Base-by-base conservation (phyloP, 2,888 invertebrate species). In the Amorpha juglandis region DNA sequence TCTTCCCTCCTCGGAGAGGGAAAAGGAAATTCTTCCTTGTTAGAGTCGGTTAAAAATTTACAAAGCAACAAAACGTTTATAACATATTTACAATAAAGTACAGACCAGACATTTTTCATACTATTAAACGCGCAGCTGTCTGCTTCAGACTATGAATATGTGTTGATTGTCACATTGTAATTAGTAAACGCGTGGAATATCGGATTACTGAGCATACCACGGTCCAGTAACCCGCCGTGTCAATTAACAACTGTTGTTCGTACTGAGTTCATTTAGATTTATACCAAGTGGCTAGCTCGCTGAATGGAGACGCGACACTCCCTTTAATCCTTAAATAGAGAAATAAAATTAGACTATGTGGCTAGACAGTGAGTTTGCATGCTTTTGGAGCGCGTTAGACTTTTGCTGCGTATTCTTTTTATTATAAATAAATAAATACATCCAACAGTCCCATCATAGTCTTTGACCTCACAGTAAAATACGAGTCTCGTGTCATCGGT, bases 161-260 rank as follows among this genome's bases (percentile, higher is more conserved):
- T 66, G 62, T 74, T 77, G 79, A 83, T 84, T 82, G 84, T 84
- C 81, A 83, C 79, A 74, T 74, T 79, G 80, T 82, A 84, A 86
- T 86, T 84, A 83, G 78, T 78, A 75, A 77, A 79, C 81, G 81
- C 74, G 82, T 80, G 79, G 74, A 73, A 74, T 87, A 86, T 89
- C 82, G 76, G 71, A 82, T 91, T 89, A 80, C 89, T 72, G 71
- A 72, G 73, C 72, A 71, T 69, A 78, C 72, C 75, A 79, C 83
- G 87, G 83, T 84, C 87, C 86, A 87, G 81, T 88, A 85, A 86
- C 86, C 85, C 85, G 76, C 76, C 76, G 85, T 84, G 88, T 88
- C 90, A 90, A 91, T 91, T 91, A 88, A 78, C 73, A 76, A 77
- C 75, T 79, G 85, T 71, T 68, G 68, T 51, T 70, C 63, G 62